Evolutionary conservation across 2,797 vertebrate genomes (phyloP).

Genomic region (Mus minutoides): DNA sequence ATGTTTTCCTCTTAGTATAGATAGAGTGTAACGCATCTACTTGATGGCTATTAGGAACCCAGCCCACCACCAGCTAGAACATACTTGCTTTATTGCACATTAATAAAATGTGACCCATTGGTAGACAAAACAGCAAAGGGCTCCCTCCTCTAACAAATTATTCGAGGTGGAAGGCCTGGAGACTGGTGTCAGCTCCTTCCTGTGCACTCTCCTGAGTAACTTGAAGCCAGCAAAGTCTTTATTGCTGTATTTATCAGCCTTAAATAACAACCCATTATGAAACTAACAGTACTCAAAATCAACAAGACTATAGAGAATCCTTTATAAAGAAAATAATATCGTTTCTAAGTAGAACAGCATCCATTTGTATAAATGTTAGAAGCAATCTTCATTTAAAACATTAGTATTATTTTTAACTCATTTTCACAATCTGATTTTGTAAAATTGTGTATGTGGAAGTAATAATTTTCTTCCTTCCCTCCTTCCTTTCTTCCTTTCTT

Average conservation of each 20-base stretch:
- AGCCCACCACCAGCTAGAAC: background rate
- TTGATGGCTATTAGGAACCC: background rate
- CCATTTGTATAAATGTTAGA: slow-evolving; percentile 42
- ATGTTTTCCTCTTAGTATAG: background rate
- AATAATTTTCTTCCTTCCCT: background rate
- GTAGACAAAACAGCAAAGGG: background rate
- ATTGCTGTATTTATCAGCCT: background rate
- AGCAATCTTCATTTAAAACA: slow-evolving; percentile 30
- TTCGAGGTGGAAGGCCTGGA: background rate
- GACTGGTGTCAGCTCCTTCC: background rate
- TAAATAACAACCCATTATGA: background rate
- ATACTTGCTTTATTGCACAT: background rate
- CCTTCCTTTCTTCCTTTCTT: too few relatives aligned
- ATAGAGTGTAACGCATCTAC: background rate
- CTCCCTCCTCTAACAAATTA: background rate
- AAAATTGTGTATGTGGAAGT: background rate
- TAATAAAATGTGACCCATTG: background rate
- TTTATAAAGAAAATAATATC: slow-evolving; percentile 36
- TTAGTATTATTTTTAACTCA: slow-evolving; percentile 5
- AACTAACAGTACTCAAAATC: background rate
- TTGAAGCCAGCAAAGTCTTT: background rate
- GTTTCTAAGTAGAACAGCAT: background rate
- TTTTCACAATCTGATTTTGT: slow-evolving; percentile 11
- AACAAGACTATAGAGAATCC: background rate
- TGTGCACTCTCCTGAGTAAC: background rate